Percentiles rank a stretch among this genome's conserved stretches.
Evolutionary conservation across 2,797 vertebrate species (phyloP).

Genomic region (Danio tinwini): DNA sequence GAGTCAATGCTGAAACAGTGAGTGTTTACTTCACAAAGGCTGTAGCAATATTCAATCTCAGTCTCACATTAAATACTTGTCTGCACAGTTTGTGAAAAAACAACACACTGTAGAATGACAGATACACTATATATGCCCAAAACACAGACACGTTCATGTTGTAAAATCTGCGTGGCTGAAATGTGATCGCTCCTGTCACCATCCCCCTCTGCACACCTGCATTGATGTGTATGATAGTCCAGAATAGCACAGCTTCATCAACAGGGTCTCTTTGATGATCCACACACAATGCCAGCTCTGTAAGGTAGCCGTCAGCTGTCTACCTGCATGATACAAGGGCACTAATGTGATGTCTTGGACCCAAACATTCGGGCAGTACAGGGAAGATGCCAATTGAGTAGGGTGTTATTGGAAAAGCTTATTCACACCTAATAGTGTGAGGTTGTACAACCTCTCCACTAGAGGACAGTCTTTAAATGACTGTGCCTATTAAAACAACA

Average conservation of each 20-base stretch:
- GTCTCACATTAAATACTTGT: background rate
- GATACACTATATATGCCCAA: background rate
- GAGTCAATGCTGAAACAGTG: slow-evolving; percentile 28
- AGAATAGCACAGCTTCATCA: slow-evolving; percentile 70
- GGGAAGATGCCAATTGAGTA: background rate
- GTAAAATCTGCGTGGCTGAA: slow-evolving; percentile 63
- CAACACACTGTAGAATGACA: background rate
- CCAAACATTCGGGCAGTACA: background rate
- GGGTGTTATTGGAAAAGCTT: background rate
- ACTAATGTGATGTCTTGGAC: slow-evolving; percentile 20
- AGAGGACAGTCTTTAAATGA: slow-evolving; percentile 70
- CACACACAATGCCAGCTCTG: slow-evolving; percentile 78
- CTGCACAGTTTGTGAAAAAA: too few relatives aligned
- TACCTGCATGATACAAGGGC: slow-evolving; percentile 43
- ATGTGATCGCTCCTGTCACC: slow-evolving; percentile 65
- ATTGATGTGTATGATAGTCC: slow-evolving; percentile 78
- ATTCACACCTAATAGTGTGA: background rate
- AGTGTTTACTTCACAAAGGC: background rate
- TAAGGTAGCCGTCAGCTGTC: slow-evolving; percentile 63
- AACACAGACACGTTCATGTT: background rate
- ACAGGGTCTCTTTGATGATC: slow-evolving; percentile 80
- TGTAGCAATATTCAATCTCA: background rate
- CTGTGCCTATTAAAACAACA: background rate
- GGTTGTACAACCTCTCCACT: slow-evolving; percentile 63
- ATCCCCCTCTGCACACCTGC: slow-evolving; percentile 71